phyloP scores from a whole-genome alignment of 1,140 invertebrate species.

The Acyrthosiphon pisum region DNA sequence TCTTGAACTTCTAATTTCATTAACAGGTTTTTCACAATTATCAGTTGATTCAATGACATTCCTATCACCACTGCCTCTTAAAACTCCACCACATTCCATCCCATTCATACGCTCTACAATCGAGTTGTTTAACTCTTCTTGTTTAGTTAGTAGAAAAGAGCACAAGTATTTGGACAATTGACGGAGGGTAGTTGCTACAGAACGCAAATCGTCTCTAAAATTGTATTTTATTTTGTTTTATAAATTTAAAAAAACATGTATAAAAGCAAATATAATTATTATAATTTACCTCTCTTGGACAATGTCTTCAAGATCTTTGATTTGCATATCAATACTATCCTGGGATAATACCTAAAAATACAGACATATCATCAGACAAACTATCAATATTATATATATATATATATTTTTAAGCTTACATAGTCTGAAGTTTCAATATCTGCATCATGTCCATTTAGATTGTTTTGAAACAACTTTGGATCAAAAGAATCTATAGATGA shows the following conservation, averaged over 20 bases:
- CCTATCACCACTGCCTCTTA: neutral
- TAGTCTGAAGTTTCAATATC: slow-evolving; percentile 55
- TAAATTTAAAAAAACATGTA: neutral
- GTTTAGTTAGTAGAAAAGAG: slow-evolving; percentile 40
- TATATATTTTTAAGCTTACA: neutral
- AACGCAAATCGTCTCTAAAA: slow-evolving; percentile 49
- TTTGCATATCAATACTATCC: slow-evolving; percentile 53
- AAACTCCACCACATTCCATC: slow-evolving; percentile 49
- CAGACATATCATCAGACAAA: neutral
- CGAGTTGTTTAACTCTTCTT: slow-evolving; percentile 55
- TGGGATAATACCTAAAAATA: slow-evolving; percentile 44
- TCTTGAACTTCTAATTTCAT: slow-evolving; percentile 9
- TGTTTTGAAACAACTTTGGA: slow-evolving; percentile 9
- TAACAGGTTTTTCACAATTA: neutral
- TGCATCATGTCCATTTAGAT: slow-evolving; percentile 8
- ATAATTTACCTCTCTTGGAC: slow-evolving; percentile 34
- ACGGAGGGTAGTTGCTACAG: slow-evolving; percentile 44
- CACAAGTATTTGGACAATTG: slow-evolving; percentile 48
- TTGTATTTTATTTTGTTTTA: neutral
- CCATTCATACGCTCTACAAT: slow-evolving; percentile 38
- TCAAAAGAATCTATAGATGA: slow-evolving; percentile 29
- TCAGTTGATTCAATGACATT: neutral
- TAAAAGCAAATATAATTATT: neutral
- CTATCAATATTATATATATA: neutral
- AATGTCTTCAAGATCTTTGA: slow-evolving; percentile 54